Conservation (phyloP, 2,888 invertebrate species). For the Priocnemis perturbator region DNA sequence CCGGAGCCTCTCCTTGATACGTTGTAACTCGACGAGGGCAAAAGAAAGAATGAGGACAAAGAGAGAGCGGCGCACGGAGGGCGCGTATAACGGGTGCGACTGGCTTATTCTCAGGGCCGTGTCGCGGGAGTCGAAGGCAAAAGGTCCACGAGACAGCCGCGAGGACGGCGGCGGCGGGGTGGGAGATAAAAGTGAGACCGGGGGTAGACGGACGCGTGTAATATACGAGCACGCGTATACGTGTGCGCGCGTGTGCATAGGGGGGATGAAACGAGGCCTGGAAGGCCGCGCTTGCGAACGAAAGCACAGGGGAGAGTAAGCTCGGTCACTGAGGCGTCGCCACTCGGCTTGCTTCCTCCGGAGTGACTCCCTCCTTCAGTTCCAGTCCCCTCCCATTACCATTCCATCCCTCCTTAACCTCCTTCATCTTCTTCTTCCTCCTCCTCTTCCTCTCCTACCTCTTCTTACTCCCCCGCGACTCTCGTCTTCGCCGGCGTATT, state of each 20-base stretch:
- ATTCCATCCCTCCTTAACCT: constrained; percentile 56
- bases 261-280: constrained; percentile 53
- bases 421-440: constrained; percentile 46
- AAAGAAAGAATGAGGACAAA: constrained; percentile 27
- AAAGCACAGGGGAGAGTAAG: constrained; percentile 68
- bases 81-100: constrained; percentile 51
- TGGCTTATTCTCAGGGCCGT: constrained; percentile 53
- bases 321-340: constrained; percentile 72
- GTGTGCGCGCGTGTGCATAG: constrained; percentile 21
- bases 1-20: constrained; percentile 23
- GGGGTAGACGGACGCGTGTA: not conserved
- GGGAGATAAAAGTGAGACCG: constrained; percentile 2
- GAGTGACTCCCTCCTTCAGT: constrained; percentile 59
- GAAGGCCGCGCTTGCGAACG: constrained; percentile 62
- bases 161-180: not conserved
- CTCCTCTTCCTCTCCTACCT: constrained; percentile 26
- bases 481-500: constrained; percentile 19
- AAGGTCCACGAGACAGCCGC: not conserved
- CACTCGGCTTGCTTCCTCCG: constrained; percentile 66
- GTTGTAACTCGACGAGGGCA: constrained; percentile 35
- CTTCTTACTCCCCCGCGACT: constrained; percentile 37
- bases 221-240: not conserved
- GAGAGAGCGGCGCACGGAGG: constrained; percentile 41
- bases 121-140: constrained; percentile 36
- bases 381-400: constrained; percentile 62